phyloP scores from a whole-genome alignment of 64 coral and sea anemone genomes.

The Hydrozoanthus tunicans region DNA sequence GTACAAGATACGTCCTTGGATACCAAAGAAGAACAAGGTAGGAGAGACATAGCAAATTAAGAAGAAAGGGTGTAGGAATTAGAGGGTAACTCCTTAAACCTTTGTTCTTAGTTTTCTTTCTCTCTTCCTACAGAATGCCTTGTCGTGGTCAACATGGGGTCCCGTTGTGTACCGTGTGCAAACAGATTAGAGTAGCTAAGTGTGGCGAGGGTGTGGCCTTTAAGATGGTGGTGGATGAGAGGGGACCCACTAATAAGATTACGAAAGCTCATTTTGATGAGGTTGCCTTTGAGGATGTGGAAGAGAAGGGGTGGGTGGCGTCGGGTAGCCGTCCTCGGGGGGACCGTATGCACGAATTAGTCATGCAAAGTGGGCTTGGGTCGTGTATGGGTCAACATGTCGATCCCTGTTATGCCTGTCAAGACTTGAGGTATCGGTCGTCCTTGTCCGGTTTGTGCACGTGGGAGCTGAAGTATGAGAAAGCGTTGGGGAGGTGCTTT shows the following conservation, averaged over 20 bases:
- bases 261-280: not conserved
- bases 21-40: too few species aligned
- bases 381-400: not conserved
- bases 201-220: not conserved
- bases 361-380: constrained; percentile 1
- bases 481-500: not conserved
- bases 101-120: too few species aligned
- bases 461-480: constrained; percentile 27
- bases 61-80: too few species aligned
- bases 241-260: too few species aligned
- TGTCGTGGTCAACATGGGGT: too few species aligned
- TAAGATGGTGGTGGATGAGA: too few species aligned
- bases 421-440: constrained; percentile 30
- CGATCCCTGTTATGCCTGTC: not conserved
- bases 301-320: not conserved
- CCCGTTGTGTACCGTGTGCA: too few species aligned
- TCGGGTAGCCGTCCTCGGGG: not conserved
- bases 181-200: not conserved
- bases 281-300: constrained; percentile 20
- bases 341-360: not conserved
- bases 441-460: constrained; percentile 10
- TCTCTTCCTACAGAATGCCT: too few species aligned
- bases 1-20: too few species aligned
- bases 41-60: too few species aligned
- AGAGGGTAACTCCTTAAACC: too few species aligned